Conservation (phyloP, 23 tunicate species). For the Styela clava region DNA sequence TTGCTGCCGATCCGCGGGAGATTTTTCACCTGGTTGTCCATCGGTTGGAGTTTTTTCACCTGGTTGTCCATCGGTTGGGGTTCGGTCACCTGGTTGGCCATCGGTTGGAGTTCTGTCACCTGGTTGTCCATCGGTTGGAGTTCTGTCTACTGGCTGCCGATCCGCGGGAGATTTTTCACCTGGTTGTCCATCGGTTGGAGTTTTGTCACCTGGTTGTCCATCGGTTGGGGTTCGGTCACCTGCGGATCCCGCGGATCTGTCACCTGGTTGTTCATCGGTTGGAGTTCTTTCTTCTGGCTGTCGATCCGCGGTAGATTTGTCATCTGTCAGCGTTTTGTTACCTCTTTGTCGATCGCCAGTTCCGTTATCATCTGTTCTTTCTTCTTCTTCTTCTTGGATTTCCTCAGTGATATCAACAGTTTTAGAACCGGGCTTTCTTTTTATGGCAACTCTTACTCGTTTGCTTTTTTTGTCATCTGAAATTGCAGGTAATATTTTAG, state of each 20-base stretch:
- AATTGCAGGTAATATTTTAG: too few relatives aligned
- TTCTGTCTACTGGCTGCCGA: neutral
- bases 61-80: neutral
- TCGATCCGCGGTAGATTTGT: neutral
- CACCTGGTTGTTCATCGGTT: slow-evolving; percentile 1
- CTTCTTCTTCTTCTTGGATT: slow-evolving; percentile 1
- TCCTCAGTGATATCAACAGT: neutral
- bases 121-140: neutral
- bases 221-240: slow-evolving; percentile 3
- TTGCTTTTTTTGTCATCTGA: slow-evolving; percentile 14
- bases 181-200: neutral
- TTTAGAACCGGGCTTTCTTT: neutral
- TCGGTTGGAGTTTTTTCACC: neutral
- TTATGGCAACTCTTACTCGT: neutral
- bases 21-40: neutral
- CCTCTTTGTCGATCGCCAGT: slow-evolving; percentile 4
- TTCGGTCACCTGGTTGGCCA: slow-evolving; percentile 4
- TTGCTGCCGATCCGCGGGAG: neutral
- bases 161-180: neutral
- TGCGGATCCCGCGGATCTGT: neutral
- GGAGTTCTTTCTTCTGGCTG: slow-evolving; percentile 4
- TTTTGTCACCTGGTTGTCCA: neutral
- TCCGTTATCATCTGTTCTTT: neutral
- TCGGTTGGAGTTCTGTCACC: neutral
- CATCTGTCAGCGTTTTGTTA: neutral